Evolutionary conservation across 2,797 vertebrate genomes (phyloP).

Genomic region (Gastrophryne carolinensis): DNA sequence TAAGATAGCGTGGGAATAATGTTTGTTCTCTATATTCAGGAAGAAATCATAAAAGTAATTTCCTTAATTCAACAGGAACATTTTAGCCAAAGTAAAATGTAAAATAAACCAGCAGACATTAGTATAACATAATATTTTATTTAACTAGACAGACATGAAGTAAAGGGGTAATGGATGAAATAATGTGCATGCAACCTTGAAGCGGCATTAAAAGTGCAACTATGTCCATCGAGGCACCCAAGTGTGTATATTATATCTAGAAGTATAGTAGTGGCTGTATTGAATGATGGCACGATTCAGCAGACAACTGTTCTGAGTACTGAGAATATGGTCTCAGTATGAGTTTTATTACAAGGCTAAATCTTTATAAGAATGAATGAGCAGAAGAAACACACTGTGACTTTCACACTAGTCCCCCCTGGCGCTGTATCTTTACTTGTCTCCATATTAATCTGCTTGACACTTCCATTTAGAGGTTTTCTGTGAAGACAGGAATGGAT

Average conservation of each 20-base stretch:
- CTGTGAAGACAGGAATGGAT: not conserved
- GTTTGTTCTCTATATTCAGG: not conserved
- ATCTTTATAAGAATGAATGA: slow-evolving; percentile 36
- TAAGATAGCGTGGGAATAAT: too few relatives aligned
- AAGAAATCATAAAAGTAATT: not conserved
- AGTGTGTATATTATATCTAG: slow-evolving; percentile 5
- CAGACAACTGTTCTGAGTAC: not conserved
- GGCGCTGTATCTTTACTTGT: not conserved
- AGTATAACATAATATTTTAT: slow-evolving; percentile 10
- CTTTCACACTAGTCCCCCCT: not conserved
- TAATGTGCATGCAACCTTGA: not conserved
- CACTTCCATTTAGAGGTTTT: not conserved
- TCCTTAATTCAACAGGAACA: not conserved
- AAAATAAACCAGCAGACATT: not conserved
- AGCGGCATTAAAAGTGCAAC: not conserved
- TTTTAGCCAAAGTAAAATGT: not conserved
- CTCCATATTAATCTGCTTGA: slow-evolving; percentile 32
- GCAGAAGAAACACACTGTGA: slow-evolving; percentile 8
- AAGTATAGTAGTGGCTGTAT: not conserved
- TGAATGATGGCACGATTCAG: not conserved
- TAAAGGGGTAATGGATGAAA: not conserved
- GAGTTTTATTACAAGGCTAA: slow-evolving; percentile 11
- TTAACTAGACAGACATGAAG: not conserved
- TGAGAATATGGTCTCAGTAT: not conserved
- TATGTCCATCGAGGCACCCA: slow-evolving; percentile 1